These are phyloP conservation scores for Tragelaphus strepsiceros DNA, from an alignment of 2,113 vertebrate species.

Conservation along the genomic window DNA sequence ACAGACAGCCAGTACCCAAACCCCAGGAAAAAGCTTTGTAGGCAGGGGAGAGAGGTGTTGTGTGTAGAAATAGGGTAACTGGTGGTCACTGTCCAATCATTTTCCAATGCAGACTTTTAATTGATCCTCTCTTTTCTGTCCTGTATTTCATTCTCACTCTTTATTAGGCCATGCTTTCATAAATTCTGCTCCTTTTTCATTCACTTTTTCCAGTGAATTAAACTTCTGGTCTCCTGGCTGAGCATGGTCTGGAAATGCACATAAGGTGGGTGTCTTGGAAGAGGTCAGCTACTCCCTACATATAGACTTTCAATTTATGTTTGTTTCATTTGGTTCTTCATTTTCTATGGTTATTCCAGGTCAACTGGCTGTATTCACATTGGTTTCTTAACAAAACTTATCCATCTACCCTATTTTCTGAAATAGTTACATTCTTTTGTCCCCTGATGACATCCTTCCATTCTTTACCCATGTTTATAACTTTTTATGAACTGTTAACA, in stretches of 20 bases:
- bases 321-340: neutral
- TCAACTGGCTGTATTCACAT: neutral
- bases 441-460: neutral
- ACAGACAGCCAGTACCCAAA: neutral
- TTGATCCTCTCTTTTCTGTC: neutral
- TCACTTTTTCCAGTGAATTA: neutral
- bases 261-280: neutral
- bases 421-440: neutral
- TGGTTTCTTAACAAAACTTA: neutral
- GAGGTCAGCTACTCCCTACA: neutral
- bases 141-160: neutral
- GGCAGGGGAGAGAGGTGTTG: neutral
- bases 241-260: neutral
- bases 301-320: neutral
- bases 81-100: neutral
- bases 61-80: too few relatives aligned
- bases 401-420: neutral
- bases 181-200: neutral
- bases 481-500: neutral
- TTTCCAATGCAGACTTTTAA: neutral
- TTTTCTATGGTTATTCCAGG: neutral
- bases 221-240: neutral
- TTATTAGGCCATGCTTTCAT: neutral
- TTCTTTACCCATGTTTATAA: neutral
- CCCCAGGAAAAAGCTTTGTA: neutral